phyloP scores from a whole-genome alignment of 1,140 invertebrate species.

The Drepana arcuata region DNA sequence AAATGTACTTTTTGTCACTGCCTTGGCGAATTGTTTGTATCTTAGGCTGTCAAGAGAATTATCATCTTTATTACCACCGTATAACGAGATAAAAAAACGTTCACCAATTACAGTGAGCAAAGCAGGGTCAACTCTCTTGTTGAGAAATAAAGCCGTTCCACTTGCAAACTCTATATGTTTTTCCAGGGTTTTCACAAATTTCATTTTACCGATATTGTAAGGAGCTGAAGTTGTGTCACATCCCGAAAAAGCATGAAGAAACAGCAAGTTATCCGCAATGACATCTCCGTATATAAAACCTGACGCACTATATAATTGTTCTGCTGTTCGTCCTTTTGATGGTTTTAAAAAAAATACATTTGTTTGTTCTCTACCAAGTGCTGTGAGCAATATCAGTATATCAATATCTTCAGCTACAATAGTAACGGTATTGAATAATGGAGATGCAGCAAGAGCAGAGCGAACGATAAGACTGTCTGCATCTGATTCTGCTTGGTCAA shows the following conservation, averaged over 20 bases:
- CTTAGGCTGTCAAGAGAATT: slow-evolving; percentile 5
- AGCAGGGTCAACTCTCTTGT: slow-evolving; percentile 12
- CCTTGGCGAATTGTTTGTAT: slow-evolving; percentile 10
- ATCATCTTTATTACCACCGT: slow-evolving; percentile 12
- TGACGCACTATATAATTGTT: neutral
- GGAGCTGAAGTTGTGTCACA: slow-evolving; percentile 13
- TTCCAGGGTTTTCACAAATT: too few species aligned
- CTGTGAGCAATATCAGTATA: neutral
- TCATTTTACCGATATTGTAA: slow-evolving; percentile 8
- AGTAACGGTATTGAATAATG: slow-evolving; percentile 1
- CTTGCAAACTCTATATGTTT: too few species aligned
- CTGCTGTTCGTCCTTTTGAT: slow-evolving; percentile 1
- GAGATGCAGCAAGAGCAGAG: slow-evolving; percentile 7
- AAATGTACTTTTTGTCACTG: slow-evolving; percentile 9
- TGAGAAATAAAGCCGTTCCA: slow-evolving; percentile 11
- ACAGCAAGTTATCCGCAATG: slow-evolving; percentile 8
- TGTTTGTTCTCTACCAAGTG: neutral
- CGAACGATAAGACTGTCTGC: too few species aligned
- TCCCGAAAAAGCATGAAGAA: slow-evolving; percentile 13
- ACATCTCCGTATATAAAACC: slow-evolving; percentile 3
- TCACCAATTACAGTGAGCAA: slow-evolving; percentile 11
- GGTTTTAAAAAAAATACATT: slow-evolving; percentile 1
- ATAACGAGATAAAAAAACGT: slow-evolving; percentile 15
- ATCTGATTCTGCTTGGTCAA: too few species aligned
- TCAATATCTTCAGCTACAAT: neutral